Conservation (phyloP, 2,888 invertebrate genomes). For the Antitype chi region DNA sequence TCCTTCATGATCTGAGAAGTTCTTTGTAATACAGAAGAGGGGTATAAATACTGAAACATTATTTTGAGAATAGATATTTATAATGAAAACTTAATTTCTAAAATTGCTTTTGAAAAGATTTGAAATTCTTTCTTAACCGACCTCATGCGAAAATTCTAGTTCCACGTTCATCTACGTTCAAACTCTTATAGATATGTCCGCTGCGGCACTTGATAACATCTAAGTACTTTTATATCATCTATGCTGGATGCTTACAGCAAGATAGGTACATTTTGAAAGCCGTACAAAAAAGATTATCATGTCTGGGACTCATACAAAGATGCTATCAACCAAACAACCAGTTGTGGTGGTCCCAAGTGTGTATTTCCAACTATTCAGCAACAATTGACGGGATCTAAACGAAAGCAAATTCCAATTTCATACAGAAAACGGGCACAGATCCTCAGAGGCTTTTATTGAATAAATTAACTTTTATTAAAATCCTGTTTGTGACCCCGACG, state of each 20-base stretch:
- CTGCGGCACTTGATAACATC: conserved; percentile 23
- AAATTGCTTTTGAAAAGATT: not conserved
- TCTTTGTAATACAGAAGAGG: not conserved
- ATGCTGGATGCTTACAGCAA: not conserved
- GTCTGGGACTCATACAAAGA: conserved; percentile 6
- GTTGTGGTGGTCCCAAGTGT: conserved; percentile 22
- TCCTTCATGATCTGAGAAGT: not conserved
- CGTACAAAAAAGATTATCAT: conserved; percentile 18
- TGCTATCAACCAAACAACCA: conserved; percentile 16
- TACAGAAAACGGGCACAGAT: conserved; percentile 71
- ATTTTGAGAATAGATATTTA: not conserved
- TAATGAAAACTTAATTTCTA: not conserved
- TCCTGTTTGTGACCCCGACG: conserved; percentile 81
- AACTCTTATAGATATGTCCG: conserved; percentile 6
- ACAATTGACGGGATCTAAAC: conserved; percentile 71
- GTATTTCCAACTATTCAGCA: conserved; percentile 61
- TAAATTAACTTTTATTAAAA: conserved; percentile 89
- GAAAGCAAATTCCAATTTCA: conserved; percentile 73
- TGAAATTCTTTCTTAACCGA: not conserved
- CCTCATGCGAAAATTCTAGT: not conserved
- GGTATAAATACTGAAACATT: not conserved
- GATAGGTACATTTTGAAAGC: not conserved
- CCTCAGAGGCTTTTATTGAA: conserved; percentile 84
- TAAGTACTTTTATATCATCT: conserved; percentile 20
- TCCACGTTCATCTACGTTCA: conserved; percentile 3